Evolutionary conservation across 2,113 vertebrate species (phyloP).

Genomic region (Erinaceus europaeus): DNA sequence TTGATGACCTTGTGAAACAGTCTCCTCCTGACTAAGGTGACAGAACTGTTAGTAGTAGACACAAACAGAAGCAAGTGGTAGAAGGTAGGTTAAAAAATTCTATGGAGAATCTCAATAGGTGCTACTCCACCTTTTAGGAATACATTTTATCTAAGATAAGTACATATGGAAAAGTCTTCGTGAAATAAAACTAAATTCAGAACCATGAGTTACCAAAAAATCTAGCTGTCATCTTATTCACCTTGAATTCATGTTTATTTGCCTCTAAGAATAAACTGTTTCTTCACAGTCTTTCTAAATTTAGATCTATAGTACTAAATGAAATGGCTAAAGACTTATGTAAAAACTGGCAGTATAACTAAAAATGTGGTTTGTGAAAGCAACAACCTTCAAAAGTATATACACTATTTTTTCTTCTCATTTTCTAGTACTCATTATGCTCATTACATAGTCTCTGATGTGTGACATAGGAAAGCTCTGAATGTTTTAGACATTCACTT

Average conservation of each 20-base stretch:
- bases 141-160: conserved; percentile 26
- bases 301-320: background rate
- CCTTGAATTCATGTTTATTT: background rate
- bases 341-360: background rate
- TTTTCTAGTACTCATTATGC: background rate
- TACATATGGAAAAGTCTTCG: background rate
- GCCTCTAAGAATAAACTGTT: conserved; percentile 6
- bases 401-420: background rate
- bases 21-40: conserved; percentile 29
- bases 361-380: background rate
- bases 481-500: background rate
- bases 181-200: conserved; percentile 5
- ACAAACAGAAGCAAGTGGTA: background rate
- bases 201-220: background rate
- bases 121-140: background rate
- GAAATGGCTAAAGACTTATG: background rate
- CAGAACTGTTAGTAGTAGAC: conserved; percentile 23
- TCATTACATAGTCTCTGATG: background rate
- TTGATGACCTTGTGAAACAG: conserved; percentile 49
- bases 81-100: conserved; percentile 3
- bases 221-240: background rate
- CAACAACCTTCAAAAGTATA: background rate
- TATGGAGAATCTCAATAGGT: background rate
- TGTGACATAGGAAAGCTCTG: background rate
- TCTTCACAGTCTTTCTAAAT: background rate